A percentile compares a stretch with the other conserved stretches of the same genome.
These are phyloP conservation scores for Cotesia vestalis DNA, from an alignment of 1,140 invertebrate genomes.

Conservation along the genomic window DNA sequence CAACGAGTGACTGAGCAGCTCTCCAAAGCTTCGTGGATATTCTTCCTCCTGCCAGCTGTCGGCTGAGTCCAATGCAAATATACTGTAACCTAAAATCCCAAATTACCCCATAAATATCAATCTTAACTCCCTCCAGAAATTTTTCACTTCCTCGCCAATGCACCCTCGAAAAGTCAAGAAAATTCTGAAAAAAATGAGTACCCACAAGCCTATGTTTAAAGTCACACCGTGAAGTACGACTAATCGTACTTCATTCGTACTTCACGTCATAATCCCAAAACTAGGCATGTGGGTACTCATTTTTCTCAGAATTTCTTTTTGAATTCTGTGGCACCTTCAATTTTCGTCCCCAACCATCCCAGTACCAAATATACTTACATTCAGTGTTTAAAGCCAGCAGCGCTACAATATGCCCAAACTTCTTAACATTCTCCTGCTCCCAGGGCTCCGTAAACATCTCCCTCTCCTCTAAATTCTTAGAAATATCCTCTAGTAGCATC, in stretches of 20 bases:
- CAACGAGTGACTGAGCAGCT: conserved; percentile 53
- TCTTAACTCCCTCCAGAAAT: neutral
- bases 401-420: conserved; percentile 56
- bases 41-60: conserved; percentile 45
- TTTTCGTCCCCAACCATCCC: neutral
- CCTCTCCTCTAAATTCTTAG: conserved; percentile 51
- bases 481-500: conserved; percentile 54
- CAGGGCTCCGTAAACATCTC: conserved; percentile 58
- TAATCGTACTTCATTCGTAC: too few species aligned
- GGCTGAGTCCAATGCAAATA: conserved; percentile 50
- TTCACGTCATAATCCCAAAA: too few species aligned
- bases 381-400: conserved; percentile 59
- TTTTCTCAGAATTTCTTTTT: neutral
- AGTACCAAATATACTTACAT: conserved; percentile 48
- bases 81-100: conserved; percentile 51
- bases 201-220: too few species aligned
- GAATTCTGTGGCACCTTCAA: neutral
- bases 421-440: conserved; percentile 47
- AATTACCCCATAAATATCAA: conserved; percentile 10
- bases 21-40: conserved; percentile 51
- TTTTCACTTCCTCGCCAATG: too few species aligned
- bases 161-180: too few species aligned
- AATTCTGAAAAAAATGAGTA: too few species aligned
- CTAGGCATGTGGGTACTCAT: too few species aligned
- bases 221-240: too few species aligned